Conservation (phyloP, 2,888 invertebrate species). For the Seladonia tumulorum region DNA sequence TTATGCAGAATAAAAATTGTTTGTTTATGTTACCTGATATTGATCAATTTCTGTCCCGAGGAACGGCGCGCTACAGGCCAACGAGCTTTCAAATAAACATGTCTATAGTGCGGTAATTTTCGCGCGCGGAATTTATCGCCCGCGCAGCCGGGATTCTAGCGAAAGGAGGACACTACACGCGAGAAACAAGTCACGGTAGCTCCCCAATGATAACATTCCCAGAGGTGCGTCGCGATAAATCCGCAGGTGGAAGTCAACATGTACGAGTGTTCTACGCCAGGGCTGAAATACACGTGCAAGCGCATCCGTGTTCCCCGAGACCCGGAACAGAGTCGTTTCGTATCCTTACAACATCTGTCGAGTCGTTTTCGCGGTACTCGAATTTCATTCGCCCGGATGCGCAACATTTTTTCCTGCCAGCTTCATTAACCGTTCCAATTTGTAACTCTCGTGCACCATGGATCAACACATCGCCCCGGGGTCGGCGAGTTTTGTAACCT, state of each 20-base stretch:
- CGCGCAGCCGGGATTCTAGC: slow-evolving; percentile 41
- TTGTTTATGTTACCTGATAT: too few species aligned
- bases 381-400: slow-evolving; percentile 7
- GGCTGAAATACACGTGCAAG: slow-evolving; percentile 19
- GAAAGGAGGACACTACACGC: slow-evolving; percentile 54
- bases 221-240: slow-evolving; percentile 70
- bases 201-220: slow-evolving; percentile 72
- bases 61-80: background rate
- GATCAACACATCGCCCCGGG: background rate
- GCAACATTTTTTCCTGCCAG: background rate
- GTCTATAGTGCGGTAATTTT: slow-evolving; percentile 45
- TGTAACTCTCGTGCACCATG: background rate
- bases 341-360: background rate
- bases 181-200: slow-evolving; percentile 63
- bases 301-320: slow-evolving; percentile 17
- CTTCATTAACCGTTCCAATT: slow-evolving; percentile 4
- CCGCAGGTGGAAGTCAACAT: slow-evolving; percentile 65
- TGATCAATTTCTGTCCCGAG: slow-evolving; percentile 9
- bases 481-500: background rate
- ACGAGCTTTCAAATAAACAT: slow-evolving; percentile 38
- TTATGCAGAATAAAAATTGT: too few species aligned
- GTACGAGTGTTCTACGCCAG: slow-evolving; percentile 44
- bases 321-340: background rate
- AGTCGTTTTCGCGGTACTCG: background rate
- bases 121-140: slow-evolving; percentile 43